Evolutionary conservation across 2,888 invertebrate species (phyloP), one percentile per base, ranked within the genome.

Genomic region (Dasypolia templi): DNA sequence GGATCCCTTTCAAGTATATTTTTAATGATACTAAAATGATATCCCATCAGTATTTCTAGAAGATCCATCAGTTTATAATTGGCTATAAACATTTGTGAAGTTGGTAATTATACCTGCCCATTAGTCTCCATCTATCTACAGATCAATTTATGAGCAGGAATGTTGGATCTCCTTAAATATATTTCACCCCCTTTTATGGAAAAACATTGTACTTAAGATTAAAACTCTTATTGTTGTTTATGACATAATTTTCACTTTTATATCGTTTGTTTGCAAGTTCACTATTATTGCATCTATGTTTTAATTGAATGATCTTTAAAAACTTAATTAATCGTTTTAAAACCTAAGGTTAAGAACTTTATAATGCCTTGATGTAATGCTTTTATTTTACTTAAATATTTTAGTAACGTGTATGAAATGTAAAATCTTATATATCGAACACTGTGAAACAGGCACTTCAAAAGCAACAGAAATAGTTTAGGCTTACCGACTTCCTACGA

Each of bases 131-230:
- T 42, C 71, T 73, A 74, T 63, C 32, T 81, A 66, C 17, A 77
- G 73, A 66, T 71, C 58, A 77, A 83, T 83, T 84, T 77, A 83
- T 77, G 73, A 69, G 51, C 53, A 49, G 63, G 66, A 84, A 77
- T 83, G 77, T 66, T n/a, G 58, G 58, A 69, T 81, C 49, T 58
- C 68, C 65, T 66, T 73, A 61, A 69, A 71, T 72, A 83, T 49
- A n/a, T 69, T 79, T 78, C 12, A 26, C 0, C 19, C 11, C 72
- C 68, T 49, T 62, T 51, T 62, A 69, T 22, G 61, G 73, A 6
- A 46, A 68, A 51, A 58, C 53, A 72, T 49, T 75, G 26, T 39
- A 12, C 46, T 46, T 58, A n/a, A 35, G 26, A 77, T 82, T 75
- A 35, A 61, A 55, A 59, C 64, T 58, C 19, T 73, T 63, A 17